A percentile compares a stretch with the other conserved stretches of the same genome.
These are phyloP conservation scores for Stichodactyla mertensii DNA, from an alignment of 64 coral and sea anemone species.

Conservation along the genomic window DNA sequence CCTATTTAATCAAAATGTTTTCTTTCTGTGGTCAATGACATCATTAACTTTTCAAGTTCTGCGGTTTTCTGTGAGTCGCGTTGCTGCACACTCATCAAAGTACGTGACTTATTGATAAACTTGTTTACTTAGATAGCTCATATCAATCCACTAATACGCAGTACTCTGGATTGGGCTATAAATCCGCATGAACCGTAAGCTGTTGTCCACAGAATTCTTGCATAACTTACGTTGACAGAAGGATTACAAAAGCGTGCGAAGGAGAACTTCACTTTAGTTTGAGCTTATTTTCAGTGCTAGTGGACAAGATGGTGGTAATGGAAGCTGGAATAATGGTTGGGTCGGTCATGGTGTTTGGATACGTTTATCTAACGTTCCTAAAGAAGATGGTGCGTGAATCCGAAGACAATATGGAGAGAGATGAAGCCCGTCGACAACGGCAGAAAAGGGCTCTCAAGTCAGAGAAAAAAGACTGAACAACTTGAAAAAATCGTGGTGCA, in stretches of 20 bases:
- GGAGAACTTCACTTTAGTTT: background rate
- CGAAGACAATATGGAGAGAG: conserved; percentile 27
- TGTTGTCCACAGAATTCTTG: background rate
- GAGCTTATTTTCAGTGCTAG: background rate
- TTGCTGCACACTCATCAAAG: background rate
- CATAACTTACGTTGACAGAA: background rate
- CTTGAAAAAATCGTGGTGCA: background rate
- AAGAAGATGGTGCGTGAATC: conserved; percentile 27
- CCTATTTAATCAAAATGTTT: too few relatives aligned
- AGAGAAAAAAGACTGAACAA: background rate
- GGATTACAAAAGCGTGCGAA: background rate
- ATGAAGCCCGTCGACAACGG: background rate
- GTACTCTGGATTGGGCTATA: background rate
- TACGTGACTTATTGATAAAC: background rate
- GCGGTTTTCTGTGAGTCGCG: background rate
- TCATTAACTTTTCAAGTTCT: background rate
- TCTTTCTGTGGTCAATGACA: background rate
- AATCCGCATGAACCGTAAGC: too few relatives aligned
- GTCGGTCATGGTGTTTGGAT: conserved; percentile 4
- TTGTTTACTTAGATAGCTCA: background rate
- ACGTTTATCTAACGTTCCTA: conserved; percentile 18
- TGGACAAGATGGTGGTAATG: conserved; percentile 20
- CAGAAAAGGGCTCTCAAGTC: background rate
- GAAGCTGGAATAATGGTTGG: conserved; percentile 27
- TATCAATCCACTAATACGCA: background rate